Evolutionary conservation across 2,888 invertebrate genomes (phyloP).

Genomic region (Trichopoda pennipes): DNA sequence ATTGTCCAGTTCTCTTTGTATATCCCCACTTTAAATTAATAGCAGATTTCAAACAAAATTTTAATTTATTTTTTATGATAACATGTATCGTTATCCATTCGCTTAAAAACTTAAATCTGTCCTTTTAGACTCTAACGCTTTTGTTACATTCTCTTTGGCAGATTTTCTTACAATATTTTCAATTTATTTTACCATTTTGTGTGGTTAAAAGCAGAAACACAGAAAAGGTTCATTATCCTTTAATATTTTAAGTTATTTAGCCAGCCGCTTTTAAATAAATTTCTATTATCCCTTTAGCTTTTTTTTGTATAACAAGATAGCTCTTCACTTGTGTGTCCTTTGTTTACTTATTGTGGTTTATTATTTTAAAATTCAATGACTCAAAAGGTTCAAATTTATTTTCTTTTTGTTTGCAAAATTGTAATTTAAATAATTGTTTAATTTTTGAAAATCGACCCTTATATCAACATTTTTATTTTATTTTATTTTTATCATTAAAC

Average conservation of each 20-base stretch:
- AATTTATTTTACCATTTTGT: not conserved
- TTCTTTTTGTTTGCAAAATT: not conserved
- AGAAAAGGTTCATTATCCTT: not conserved
- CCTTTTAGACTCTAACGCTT: no score
- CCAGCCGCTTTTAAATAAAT: not conserved
- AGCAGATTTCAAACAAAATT: no score
- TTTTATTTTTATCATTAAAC: not conserved
- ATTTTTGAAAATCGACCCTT: not conserved
- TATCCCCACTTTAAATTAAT: no score
- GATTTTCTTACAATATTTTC: not conserved
- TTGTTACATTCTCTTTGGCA: not conserved
- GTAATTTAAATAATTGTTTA: constrained; percentile 8
- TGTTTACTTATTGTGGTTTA: not conserved
- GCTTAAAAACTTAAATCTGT: no score
- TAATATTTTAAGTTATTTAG: not conserved
- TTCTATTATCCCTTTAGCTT: not conserved
- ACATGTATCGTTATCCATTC: no score
- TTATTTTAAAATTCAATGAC: not conserved
- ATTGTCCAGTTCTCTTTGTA: no score
- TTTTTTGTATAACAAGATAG: not conserved
- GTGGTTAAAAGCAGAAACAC: not conserved
- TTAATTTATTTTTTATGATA: no score
- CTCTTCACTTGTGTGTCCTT: not conserved
- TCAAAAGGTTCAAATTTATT: not conserved
- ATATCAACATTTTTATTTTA: not conserved